A percentile compares a stretch with the other conserved stretches of the same genome.
Conservation (phyloP, 2,113 vertebrate species). For the Asarcornis scutulata region DNA sequence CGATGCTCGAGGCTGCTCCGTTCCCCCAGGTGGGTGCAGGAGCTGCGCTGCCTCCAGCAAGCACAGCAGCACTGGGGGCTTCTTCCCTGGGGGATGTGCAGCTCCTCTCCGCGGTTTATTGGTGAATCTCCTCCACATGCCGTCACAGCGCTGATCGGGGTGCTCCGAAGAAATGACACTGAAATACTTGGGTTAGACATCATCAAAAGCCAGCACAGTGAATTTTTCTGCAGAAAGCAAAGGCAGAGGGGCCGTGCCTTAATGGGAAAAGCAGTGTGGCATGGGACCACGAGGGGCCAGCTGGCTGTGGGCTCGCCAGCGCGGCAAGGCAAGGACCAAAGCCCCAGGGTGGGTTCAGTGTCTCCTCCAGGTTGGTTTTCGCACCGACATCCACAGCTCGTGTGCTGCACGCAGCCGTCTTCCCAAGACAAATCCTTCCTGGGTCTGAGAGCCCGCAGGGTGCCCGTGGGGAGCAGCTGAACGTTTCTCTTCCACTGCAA, state of each 20-base stretch:
- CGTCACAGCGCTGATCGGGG: rapidly evolving
- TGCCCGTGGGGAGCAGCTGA: not conserved
- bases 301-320: too few relatives aligned
- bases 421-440: rapidly evolving
- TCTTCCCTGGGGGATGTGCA: rapidly evolving
- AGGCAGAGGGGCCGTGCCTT: not conserved
- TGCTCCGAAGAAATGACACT: not conserved
- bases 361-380: rapidly evolving
- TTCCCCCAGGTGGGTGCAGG: not conserved
- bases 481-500: rapidly evolving
- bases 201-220: rapidly evolving
- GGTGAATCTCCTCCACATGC: not conserved
- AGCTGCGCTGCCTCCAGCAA: not conserved
- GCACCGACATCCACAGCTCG: rapidly evolving
- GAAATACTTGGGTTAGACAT: rapidly evolving
- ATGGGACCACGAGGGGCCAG: rapidly evolving
- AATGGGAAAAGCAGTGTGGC: rapidly evolving
- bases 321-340: rapidly evolving
- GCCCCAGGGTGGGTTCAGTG: rapidly evolving
- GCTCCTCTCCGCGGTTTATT: not conserved
- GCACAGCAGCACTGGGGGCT: not conserved
- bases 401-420: rapidly evolving
- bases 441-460: rapidly evolving
- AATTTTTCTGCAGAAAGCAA: not conserved
- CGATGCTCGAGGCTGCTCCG: not conserved